These are phyloP conservation scores for Omphaloscelis lunosa DNA, from an alignment of 2,888 invertebrate species.

Conservation along the genomic window DNA sequence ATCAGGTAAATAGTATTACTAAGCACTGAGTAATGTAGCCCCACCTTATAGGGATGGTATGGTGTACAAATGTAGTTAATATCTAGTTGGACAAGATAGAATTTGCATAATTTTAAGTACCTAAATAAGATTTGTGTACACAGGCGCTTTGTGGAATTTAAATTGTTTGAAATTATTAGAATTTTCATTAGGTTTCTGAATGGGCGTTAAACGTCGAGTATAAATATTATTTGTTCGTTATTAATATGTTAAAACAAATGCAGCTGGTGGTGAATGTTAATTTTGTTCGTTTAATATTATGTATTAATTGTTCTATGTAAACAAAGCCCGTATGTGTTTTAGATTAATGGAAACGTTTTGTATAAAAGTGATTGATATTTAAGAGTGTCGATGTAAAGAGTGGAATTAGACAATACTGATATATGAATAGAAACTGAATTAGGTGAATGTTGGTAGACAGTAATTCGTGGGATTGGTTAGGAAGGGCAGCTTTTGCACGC, in stretches of 20 bases:
- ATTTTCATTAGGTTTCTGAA: conserved; percentile 50
- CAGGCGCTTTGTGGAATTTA: conserved; percentile 65
- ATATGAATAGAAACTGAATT: conserved; percentile 53
- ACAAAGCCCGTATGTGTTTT: conserved; percentile 52
- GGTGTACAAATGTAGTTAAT: conserved; percentile 76
- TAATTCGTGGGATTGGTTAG: conserved; percentile 30
- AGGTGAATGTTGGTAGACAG: conserved; percentile 36
- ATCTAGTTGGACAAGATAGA: conserved; percentile 67
- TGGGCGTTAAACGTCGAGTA: conserved; percentile 63
- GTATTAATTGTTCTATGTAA: conserved; percentile 44
- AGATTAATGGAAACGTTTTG: conserved; percentile 49
- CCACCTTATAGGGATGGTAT: conserved; percentile 76
- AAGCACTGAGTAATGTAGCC: conserved; percentile 82
- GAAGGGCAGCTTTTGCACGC: conserved; percentile 27
- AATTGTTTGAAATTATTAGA: conserved; percentile 56
- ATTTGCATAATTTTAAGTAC: conserved; percentile 64
- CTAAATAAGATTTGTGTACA: conserved; percentile 60
- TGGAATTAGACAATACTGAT: conserved; percentile 72
- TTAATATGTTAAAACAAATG: conserved; percentile 42
- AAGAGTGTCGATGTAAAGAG: conserved; percentile 59
- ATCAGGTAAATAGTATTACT: conserved; percentile 84
- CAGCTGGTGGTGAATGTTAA: conserved; percentile 50
- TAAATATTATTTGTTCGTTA: conserved; percentile 42
- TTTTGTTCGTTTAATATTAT: conserved; percentile 43
- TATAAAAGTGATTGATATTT: conserved; percentile 63